phyloP scores from a whole-genome alignment of 2,113 vertebrate genomes.

The Gracilinanus agilis region DNA sequence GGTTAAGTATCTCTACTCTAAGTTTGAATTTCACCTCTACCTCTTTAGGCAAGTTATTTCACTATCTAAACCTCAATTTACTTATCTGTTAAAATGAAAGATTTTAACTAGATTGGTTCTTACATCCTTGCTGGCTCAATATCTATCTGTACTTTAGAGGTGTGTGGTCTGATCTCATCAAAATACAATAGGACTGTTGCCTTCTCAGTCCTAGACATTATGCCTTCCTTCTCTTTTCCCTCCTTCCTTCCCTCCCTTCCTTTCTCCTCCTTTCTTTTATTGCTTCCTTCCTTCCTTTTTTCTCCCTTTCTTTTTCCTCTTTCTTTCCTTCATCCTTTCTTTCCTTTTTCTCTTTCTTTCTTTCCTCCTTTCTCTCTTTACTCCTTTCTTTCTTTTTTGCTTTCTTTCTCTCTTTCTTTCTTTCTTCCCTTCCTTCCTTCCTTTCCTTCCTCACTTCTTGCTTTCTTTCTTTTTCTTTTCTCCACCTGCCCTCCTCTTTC shows the following conservation, averaged over 20 bases:
- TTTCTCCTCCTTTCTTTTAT: too few species aligned
- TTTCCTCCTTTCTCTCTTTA: background rate
- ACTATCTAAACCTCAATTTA: background rate
- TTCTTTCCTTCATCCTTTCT: too few species aligned
- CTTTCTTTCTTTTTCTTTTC: background rate
- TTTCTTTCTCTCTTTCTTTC: background rate
- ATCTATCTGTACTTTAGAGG: background rate
- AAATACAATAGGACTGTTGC: background rate
- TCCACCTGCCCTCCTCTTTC: background rate
- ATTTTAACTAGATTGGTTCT: background rate
- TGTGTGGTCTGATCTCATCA: background rate
- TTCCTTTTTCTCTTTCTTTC: too few species aligned
- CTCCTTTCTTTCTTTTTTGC: too few species aligned
- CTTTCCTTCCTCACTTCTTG: too few species aligned
- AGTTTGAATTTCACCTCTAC: background rate
- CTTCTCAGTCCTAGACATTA: background rate
- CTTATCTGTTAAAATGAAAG: background rate
- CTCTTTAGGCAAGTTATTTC: background rate
- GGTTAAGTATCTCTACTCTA: background rate
- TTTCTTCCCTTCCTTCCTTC: too few species aligned
- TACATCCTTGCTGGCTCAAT: background rate
- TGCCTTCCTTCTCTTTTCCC: background rate
- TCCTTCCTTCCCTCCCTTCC: background rate
- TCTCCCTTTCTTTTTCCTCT: background rate
- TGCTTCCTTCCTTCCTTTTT: too few species aligned